A percentile compares a stretch with the other conserved stretches of the same genome.
Conservation (phyloP, 2,888 invertebrate genomes). For the Abrostola triplasia region DNA sequence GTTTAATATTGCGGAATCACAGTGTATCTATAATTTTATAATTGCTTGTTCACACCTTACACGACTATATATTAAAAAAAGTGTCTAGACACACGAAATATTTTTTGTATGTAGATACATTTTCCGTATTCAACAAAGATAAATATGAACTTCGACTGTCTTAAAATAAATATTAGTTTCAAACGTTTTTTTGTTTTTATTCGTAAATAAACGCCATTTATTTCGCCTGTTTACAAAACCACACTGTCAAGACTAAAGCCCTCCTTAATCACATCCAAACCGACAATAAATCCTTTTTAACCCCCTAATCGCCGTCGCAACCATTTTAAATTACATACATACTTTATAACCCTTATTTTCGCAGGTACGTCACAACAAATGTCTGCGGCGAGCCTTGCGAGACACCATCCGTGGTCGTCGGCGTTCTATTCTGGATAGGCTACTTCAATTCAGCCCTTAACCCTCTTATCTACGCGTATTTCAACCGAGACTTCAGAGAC, state of each 20-base stretch:
- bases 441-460: constrained; percentile 91
- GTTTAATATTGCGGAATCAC: not conserved
- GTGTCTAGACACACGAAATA: too few relatives aligned
- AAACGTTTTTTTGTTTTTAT: too few relatives aligned
- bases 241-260: too few relatives aligned
- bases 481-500: constrained; percentile 94
- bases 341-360: constrained; percentile 23
- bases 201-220: too few relatives aligned
- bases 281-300: not conserved
- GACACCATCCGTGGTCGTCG: constrained; percentile 95
- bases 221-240: too few relatives aligned
- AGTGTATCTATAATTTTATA: too few relatives aligned
- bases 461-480: constrained; percentile 94
- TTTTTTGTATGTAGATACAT: too few relatives aligned
- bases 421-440: constrained; percentile 98
- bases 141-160: too few relatives aligned
- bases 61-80: too few relatives aligned
- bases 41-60: too few relatives aligned
- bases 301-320: not conserved
- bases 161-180: too few relatives aligned
- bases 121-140: too few relatives aligned
- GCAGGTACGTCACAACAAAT: constrained; percentile 95
- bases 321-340: not conserved
- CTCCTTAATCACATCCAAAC: not conserved
- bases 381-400: constrained; percentile 94